Conservation (phyloP, 2,888 invertebrate genomes). For the Caenorhabditis sp. region DNA sequence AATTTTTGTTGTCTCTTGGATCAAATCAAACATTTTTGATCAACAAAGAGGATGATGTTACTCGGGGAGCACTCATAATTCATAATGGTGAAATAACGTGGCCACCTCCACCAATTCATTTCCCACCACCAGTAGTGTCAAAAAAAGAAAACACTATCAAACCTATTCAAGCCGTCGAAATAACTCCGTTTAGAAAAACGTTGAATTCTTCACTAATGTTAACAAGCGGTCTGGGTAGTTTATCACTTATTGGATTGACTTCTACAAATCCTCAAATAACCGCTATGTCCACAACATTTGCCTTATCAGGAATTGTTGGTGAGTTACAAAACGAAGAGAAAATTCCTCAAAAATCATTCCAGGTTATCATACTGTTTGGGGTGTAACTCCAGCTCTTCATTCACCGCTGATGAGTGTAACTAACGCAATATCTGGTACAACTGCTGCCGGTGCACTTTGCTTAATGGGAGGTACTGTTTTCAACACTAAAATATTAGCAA, state of each 20-base stretch:
- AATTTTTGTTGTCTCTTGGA: conserved; percentile 84
- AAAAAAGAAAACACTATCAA: conserved; percentile 24
- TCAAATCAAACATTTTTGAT: conserved; percentile 82
- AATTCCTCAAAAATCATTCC: too few relatives aligned
- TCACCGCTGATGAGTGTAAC: conserved; percentile 91
- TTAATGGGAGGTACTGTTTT: conserved; percentile 80
- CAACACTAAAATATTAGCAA: not conserved
- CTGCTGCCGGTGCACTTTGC: conserved; percentile 87
- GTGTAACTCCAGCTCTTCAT: conserved; percentile 87
- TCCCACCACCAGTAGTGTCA: conserved; percentile 68
- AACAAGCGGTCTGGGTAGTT: conserved; percentile 80
- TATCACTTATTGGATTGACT: conserved; percentile 79
- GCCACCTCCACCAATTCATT: conserved; percentile 78
- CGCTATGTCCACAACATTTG: conserved; percentile 86
- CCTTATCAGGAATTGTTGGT: conserved; percentile 82
- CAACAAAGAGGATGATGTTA: conserved; percentile 82
- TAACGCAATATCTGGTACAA: conserved; percentile 87
- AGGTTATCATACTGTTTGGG: conserved; percentile 89
- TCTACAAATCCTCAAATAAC: conserved; percentile 87
- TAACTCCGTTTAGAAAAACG: conserved; percentile 80
- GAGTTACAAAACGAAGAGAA: too few relatives aligned
- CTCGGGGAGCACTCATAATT: conserved; percentile 83
- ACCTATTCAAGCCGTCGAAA: conserved; percentile 24
- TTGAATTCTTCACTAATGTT: conserved; percentile 79
- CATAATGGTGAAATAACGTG: conserved; percentile 81